Evolutionary conservation across 2,797 vertebrate species (phyloP).

Genomic region (Cossypha heuglini): DNA sequence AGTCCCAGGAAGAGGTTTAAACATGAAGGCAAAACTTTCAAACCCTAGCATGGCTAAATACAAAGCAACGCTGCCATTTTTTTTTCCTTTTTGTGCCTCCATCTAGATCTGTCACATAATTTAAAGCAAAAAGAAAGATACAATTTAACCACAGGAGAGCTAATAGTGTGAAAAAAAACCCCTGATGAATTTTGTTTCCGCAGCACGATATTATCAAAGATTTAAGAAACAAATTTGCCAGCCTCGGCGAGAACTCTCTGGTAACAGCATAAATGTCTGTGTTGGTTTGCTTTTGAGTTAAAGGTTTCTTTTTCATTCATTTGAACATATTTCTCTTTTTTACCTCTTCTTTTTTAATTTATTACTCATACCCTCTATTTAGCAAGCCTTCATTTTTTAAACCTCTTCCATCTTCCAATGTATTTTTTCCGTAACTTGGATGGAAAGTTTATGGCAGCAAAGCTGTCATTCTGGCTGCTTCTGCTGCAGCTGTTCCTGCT

Average conservation of each 20-base stretch:
- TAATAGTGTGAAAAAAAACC: slow-evolving; percentile 73
- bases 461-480: slow-evolving; percentile 74
- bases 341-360: slow-evolving; percentile 66
- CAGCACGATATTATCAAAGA: slow-evolving; percentile 83
- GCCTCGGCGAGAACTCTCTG: slow-evolving; percentile 81
- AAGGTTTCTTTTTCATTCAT: slow-evolving; percentile 77
- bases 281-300: slow-evolving; percentile 79
- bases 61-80: slow-evolving; percentile 70
- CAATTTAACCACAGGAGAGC: slow-evolving; percentile 67
- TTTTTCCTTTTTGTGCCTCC: slow-evolving; percentile 69
- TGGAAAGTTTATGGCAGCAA: slow-evolving; percentile 82
- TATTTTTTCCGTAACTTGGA: slow-evolving; percentile 75
- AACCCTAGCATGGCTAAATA: slow-evolving; percentile 74
- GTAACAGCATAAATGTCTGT: slow-evolving; percentile 82
- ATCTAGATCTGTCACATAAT: slow-evolving; percentile 71
- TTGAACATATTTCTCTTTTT: slow-evolving; percentile 69
- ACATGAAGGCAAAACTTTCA: slow-evolving; percentile 77
- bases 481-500: slow-evolving; percentile 78
- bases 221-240: slow-evolving; percentile 83
- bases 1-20: slow-evolving; percentile 80
- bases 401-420: slow-evolving; percentile 82
- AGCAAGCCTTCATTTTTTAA: slow-evolving; percentile 82
- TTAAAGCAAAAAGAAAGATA: slow-evolving; percentile 69
- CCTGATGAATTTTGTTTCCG: slow-evolving; percentile 82
- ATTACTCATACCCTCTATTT: slow-evolving; percentile 72